Evolutionary conservation across 2,797 vertebrate species (phyloP).

Genomic region (Sternarchorhynchus goeldii): DNA sequence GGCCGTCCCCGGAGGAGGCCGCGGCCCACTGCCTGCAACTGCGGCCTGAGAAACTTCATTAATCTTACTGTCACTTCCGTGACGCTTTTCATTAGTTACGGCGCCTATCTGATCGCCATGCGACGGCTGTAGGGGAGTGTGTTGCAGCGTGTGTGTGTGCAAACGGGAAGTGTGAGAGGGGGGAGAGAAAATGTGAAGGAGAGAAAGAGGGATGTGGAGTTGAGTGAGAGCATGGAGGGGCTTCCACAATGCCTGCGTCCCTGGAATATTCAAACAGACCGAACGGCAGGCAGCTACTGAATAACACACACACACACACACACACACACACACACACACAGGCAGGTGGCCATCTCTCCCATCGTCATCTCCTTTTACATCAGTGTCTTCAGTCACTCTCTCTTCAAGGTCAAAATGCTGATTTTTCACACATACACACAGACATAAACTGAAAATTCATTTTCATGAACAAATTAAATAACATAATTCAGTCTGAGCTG

Average conservation of each 20-base stretch:
- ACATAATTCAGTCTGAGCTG: conserved; percentile 17
- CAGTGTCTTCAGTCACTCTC: neutral
- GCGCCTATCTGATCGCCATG: conserved; percentile 88
- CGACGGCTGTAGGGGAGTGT: conserved; percentile 37
- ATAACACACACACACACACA: conserved; percentile 23
- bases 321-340: conserved; percentile 8
- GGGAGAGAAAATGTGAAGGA: neutral
- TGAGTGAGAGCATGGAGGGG: neutral
- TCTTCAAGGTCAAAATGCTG: conserved; percentile 20
- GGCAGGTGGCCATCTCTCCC: conserved; percentile 12
- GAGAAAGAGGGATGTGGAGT: neutral
- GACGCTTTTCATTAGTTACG: conserved; percentile 94
- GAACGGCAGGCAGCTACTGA: conserved; percentile 4
- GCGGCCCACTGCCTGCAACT: conserved; percentile 70
- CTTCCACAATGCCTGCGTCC: conserved; percentile 15
- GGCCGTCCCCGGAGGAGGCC: conserved; percentile 80
- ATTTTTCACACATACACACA: conserved; percentile 1
- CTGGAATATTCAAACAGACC: conserved; percentile 33
- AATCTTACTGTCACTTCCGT: conserved; percentile 95
- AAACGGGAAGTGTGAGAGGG: conserved; percentile 39
- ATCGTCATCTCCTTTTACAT: neutral
- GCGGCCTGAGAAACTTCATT: conserved; percentile 87
- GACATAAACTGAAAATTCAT: neutral
- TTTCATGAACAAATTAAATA: conserved; percentile 43
- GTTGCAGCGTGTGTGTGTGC: conserved; percentile 28